Evolutionary conservation across 2,888 invertebrate genomes (phyloP), one percentile per base, ranked within the genome.

Genomic region (Cancer borealis): DNA sequence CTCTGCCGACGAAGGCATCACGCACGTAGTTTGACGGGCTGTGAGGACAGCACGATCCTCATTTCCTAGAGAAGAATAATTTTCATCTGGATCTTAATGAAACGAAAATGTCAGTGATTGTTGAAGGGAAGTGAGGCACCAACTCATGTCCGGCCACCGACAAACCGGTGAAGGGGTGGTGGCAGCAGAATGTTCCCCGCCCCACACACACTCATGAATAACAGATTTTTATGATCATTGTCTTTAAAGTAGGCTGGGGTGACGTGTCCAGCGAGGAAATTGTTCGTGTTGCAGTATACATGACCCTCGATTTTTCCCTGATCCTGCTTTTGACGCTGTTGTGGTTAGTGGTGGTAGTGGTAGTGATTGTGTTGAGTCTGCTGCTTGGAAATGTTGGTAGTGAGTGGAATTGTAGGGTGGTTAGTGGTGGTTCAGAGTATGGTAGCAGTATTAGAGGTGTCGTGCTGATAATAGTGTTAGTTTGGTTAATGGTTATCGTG

Each of bases 401-500:
- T 60, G 60, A 17, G 60, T 66, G 66, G 66, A 21, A 4, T 12
- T 4, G 66, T 12, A 66, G 66, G 66, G n/a, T n/a, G 66, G 3
- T 39, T n/a, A 6, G n/a, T n/a, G 5, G n/a, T n/a, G 66, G n/a
- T n/a, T 14, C 21, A 3, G 66, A 66, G 12, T 5, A n/a, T 66
- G n/a, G 66, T 66, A 21, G 66, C 4, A 21, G 66, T 17, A 6
- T 3, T 17, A n/a, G 66, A n/a, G n/a, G n/a, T 6, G 66, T n/a
- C 66, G n/a, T 66, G 66, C 6, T 66, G 66, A 66, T 66, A n/a
- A 66, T 66, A n/a, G 66, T 66, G 66, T 66, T 66, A 66, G 66
- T 66, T 21, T 21, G 21, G 66, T n/a, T 54, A 66, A 66, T 66
- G 66, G 54, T 54, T 14, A 8, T 17, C 54, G 54, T 54, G 54